Evolutionary conservation across 2,797 vertebrate species (phyloP).

Genomic region (Rhinoraja longicauda): DNA sequence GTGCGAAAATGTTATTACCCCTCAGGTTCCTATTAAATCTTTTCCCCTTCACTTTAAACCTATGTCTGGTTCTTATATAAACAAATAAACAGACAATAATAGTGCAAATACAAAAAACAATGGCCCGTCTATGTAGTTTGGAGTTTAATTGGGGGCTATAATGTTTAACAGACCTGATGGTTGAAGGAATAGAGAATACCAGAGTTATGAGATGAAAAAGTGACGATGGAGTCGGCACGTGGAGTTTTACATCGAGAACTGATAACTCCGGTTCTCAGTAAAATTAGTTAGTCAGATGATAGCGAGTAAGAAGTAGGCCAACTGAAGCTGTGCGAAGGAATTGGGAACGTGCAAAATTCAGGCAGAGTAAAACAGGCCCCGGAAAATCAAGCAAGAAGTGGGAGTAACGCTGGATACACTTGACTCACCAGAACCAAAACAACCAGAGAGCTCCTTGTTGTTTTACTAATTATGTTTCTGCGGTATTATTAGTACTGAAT

Average conservation of each 20-base stretch:
- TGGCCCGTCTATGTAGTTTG: too few relatives aligned
- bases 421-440: too few relatives aligned
- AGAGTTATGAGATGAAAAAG: neutral
- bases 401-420: neutral
- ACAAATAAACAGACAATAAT: too few relatives aligned
- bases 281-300: neutral
- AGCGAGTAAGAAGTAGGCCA: neutral
- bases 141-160: too few relatives aligned
- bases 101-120: too few relatives aligned
- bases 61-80: too few relatives aligned
- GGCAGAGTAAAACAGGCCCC: neutral
- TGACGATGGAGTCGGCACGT: neutral
- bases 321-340: neutral
- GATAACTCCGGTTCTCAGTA: too few relatives aligned
- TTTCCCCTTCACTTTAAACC: too few relatives aligned
- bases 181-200: too few relatives aligned
- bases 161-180: too few relatives aligned
- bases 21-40: too few relatives aligned
- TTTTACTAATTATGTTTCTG: neutral
- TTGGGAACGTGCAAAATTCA: neutral
- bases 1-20: too few relatives aligned
- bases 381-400: neutral
- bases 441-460: neutral
- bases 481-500: neutral
- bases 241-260: neutral